These are phyloP conservation scores for Prochilodus magdalenae DNA, from an alignment of 2,113 vertebrate species.

Conservation along the genomic window DNA sequence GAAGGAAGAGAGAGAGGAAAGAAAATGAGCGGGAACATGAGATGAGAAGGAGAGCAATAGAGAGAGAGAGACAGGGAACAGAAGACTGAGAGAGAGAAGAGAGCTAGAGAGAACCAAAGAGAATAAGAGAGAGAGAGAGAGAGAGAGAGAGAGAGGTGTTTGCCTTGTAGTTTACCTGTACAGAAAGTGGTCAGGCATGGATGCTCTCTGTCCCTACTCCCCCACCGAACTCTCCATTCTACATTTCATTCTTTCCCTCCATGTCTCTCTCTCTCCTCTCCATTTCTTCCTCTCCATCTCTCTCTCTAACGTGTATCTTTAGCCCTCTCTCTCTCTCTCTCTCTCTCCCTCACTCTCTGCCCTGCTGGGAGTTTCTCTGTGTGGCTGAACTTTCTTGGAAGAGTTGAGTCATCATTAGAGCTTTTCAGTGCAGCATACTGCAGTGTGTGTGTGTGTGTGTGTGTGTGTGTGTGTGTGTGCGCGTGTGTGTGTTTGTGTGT, in stretches of 20 bases:
- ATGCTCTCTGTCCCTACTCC: too few species aligned
- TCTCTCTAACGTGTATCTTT: background rate
- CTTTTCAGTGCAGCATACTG: conserved; percentile 17
- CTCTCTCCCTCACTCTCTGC: background rate
- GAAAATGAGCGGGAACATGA: too few species aligned
- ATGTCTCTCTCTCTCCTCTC: background rate
- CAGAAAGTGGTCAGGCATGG: too few species aligned
- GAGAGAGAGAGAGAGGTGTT: background rate
- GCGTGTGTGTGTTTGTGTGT: conserved; percentile 27
- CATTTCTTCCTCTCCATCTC: background rate
- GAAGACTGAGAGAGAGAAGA: conserved; percentile 5
- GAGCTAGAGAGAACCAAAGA: too few species aligned
- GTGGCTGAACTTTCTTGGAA: conserved; percentile 28
- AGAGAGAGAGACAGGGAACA: too few species aligned
- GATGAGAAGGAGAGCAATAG: background rate
- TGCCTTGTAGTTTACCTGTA: too few species aligned
- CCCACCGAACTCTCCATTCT: too few species aligned
- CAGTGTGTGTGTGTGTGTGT: conserved; percentile 16
- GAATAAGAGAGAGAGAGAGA: background rate
- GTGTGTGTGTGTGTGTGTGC: conserved; percentile 19
- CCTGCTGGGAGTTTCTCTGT: conserved; percentile 12
- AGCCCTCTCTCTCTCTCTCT: background rate
- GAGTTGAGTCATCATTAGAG: conserved; percentile 25
- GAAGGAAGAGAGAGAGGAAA: too few species aligned
- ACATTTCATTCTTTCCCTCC: too few species aligned